Percentiles rank a stretch among this genome's conserved stretches.
Evolutionary conservation across 2,797 vertebrate species (phyloP).

Genomic region (Meriones psammophilus): DNA sequence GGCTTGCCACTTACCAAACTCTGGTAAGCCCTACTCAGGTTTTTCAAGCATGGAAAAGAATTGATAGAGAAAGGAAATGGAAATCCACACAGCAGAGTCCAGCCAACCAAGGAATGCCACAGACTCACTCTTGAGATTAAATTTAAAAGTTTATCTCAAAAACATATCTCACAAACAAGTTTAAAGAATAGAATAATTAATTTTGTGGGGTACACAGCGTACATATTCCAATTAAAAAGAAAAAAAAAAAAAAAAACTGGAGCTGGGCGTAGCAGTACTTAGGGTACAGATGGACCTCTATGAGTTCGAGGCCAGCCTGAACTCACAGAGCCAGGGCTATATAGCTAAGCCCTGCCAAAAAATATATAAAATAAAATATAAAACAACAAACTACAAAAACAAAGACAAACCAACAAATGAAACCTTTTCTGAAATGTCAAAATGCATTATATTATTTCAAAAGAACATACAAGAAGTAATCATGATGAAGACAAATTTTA

Average conservation of each 20-base stretch:
- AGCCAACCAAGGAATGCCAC: not conserved
- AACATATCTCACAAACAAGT: not conserved
- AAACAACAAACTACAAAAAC: too few species aligned
- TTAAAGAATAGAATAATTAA: not conserved
- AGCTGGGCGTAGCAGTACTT: not conserved
- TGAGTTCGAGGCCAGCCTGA: not conserved
- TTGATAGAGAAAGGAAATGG: not conserved
- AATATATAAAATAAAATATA: too few species aligned
- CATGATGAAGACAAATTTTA: not conserved
- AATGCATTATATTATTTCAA: slow-evolving; percentile 35
- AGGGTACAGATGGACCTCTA: not conserved
- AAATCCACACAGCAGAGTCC: not conserved
- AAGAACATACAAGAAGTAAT: not conserved
- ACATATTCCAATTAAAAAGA: not conserved
- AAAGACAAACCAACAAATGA: not conserved
- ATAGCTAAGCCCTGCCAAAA: not conserved
- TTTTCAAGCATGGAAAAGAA: not conserved
- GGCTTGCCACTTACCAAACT: not conserved
- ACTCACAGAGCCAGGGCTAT: not conserved
- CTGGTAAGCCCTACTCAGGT: not conserved
- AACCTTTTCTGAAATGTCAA: slow-evolving; percentile 48
- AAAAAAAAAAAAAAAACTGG: not conserved
- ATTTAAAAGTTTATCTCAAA: slow-evolving; percentile 15
- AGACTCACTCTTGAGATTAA: slow-evolving; percentile 19
- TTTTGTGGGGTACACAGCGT: not conserved